Evolutionary conservation across 2,888 invertebrate species (phyloP).

Genomic region (Amblyjoppa fuscipennis): DNA sequence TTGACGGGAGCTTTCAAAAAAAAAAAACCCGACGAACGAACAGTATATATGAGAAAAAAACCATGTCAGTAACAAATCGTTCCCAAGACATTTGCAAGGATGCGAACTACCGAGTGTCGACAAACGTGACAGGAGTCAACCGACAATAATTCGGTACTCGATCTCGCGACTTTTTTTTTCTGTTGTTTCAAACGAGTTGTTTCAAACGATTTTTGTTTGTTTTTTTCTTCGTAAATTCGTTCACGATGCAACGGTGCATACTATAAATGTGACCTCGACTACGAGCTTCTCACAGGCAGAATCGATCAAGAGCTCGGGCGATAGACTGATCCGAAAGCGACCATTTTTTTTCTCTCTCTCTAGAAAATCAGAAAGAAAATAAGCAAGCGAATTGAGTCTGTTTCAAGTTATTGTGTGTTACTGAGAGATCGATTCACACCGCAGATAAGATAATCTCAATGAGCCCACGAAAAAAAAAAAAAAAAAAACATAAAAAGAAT

Average conservation of each 20-base stretch:
- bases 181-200: conserved; percentile 37
- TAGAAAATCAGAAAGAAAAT: conserved; percentile 26
- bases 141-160: conserved; percentile 8
- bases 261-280: conserved; percentile 70
- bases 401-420: conserved; percentile 59
- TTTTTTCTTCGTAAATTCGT: conserved; percentile 45
- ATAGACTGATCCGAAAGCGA: background rate
- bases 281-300: conserved; percentile 75
- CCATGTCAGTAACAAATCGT: conserved; percentile 76
- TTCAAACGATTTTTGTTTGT: conserved; percentile 36
- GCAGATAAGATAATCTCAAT: conserved; percentile 12
- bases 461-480: background rate
- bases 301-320: conserved; percentile 78
- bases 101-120: conserved; percentile 60
- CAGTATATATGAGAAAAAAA: conserved; percentile 69
- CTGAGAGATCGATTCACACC: conserved; percentile 49
- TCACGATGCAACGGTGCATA: conserved; percentile 76
- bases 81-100: conserved; percentile 75
- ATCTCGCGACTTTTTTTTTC: conserved; percentile 34
- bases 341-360: conserved; percentile 23
- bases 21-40: conserved; percentile 72
- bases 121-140: conserved; percentile 35
- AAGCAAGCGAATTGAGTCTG: conserved; percentile 58
- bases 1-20: conserved; percentile 69
- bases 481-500: conserved; percentile 8